Evolutionary conservation across 1,140 invertebrate species (phyloP).

Genomic region (Trichomalopsis sarcophagae): DNA sequence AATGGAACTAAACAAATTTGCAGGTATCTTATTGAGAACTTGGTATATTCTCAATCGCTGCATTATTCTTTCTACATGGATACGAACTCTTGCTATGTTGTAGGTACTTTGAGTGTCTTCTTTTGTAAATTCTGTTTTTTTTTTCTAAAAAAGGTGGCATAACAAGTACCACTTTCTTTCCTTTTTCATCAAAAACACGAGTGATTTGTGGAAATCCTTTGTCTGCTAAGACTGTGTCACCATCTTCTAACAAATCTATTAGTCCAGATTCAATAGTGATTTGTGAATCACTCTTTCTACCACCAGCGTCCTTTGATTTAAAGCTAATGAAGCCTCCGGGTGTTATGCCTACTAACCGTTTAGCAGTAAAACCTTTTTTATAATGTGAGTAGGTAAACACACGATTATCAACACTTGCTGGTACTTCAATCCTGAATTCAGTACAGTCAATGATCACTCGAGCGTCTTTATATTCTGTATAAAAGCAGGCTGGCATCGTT

Average conservation of each 20-base stretch:
- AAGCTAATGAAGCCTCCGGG: constrained; percentile 69
- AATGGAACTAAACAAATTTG: constrained; percentile 41
- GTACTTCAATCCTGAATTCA: too few species aligned
- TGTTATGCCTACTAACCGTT: constrained; percentile 66
- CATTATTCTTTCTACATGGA: constrained; percentile 66
- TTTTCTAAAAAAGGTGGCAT: constrained; percentile 63
- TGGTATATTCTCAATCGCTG: constrained; percentile 61
- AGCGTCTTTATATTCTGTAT: too few species aligned
- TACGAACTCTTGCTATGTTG: constrained; percentile 62
- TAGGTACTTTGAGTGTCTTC: constrained; percentile 61
- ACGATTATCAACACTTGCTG: too few species aligned
- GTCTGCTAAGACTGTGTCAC: constrained; percentile 68
- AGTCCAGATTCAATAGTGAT: constrained; percentile 57
- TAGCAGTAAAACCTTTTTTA: constrained; percentile 67
- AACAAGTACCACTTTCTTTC: constrained; percentile 56
- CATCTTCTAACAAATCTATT: constrained; percentile 66
- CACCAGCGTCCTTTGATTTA: constrained; percentile 67
- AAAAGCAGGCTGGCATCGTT: too few species aligned
- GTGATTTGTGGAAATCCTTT: constrained; percentile 67
- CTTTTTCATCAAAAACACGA: constrained; percentile 48
- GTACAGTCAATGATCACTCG: too few species aligned
- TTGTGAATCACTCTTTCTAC: constrained; percentile 52
- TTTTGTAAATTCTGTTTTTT: constrained; percentile 55
- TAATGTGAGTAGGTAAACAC: too few species aligned
- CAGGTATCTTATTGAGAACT: constrained; percentile 58